phyloP scores from a whole-genome alignment of 1,140 invertebrate species.

The Dysdera silvatica region DNA sequence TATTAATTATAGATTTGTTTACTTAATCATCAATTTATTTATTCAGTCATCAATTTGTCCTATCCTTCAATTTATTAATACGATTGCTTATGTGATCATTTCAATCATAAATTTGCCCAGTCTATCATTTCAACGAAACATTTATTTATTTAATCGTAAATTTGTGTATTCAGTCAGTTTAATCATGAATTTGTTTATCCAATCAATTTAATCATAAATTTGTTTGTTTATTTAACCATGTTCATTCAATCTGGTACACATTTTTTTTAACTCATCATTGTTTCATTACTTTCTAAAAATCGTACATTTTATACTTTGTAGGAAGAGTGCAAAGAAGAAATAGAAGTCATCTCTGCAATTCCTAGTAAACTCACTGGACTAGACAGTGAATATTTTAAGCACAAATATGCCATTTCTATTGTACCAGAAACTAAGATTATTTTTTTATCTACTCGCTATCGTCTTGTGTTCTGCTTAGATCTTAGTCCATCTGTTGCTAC shows the following conservation, averaged over 20 bases:
- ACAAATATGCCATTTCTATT: slow-evolving; percentile 41
- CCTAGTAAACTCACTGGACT: slow-evolving; percentile 42
- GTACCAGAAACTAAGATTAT: slow-evolving; percentile 48
- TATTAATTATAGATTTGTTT: too few species aligned
- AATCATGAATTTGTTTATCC: too few species aligned
- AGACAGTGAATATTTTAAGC: not conserved
- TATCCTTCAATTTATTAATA: too few species aligned
- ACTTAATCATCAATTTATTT: too few species aligned
- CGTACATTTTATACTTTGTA: slow-evolving; percentile 30
- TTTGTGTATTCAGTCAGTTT: too few species aligned
- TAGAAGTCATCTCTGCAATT: slow-evolving; percentile 58
- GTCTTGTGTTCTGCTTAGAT: slow-evolving; percentile 68
- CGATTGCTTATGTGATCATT: too few species aligned
- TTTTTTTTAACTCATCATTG: not conserved
- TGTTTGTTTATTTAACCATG: too few species aligned
- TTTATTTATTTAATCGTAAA: too few species aligned
- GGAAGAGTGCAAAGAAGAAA: slow-evolving; percentile 43
- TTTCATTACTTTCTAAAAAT: not conserved
- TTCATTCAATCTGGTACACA: not conserved
- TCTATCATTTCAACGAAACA: too few species aligned
- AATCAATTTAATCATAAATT: too few species aligned
- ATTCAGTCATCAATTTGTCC: too few species aligned
- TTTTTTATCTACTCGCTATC: slow-evolving; percentile 54
- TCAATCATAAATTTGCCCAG: too few species aligned
- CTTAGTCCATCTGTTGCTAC: slow-evolving; percentile 68